Evolutionary conservation across 1,140 invertebrate species (phyloP).

Genomic region (Drosophila kanapiae): DNA sequence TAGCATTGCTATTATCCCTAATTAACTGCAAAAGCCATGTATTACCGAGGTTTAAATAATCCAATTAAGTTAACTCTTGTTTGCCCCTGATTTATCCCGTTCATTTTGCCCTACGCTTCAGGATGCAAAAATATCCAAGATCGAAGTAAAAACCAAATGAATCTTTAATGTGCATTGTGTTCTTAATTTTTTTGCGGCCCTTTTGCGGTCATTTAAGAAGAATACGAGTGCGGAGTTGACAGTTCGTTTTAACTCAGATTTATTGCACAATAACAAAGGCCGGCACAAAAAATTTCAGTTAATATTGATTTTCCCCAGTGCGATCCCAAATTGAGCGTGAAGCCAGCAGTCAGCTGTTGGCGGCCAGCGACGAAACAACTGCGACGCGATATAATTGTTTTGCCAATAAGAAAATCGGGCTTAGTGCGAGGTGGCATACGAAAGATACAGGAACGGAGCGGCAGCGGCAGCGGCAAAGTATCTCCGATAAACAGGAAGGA

Average conservation of each 20-base stretch:
- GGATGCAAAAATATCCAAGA: background rate
- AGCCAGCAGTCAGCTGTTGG: constrained; percentile 47
- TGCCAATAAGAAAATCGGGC: constrained; percentile 71
- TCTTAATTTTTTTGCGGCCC: too few relatives aligned
- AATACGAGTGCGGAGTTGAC: constrained; percentile 1
- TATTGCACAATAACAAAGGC: constrained; percentile 20
- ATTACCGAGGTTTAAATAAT: background rate
- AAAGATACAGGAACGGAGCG: constrained; percentile 51
- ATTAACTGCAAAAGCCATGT: background rate
- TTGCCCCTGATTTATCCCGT: background rate
- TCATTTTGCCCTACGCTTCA: background rate
- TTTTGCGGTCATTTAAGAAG: background rate
- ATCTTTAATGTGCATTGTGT: constrained; percentile 1
- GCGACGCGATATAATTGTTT: constrained; percentile 52
- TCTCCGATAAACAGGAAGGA: constrained; percentile 8
- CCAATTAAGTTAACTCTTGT: background rate
- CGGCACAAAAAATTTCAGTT: constrained; percentile 47
- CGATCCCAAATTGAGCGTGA: constrained; percentile 45
- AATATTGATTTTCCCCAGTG: constrained; percentile 55
- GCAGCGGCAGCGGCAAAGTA: constrained; percentile 22
- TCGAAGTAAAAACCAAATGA: background rate
- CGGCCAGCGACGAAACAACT: constrained; percentile 27
- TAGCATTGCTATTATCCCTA: background rate
- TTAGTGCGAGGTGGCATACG: constrained; percentile 54
- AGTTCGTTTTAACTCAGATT: constrained; percentile 31